A percentile compares a stretch with the other conserved stretches of the same genome.
Evolutionary conservation across 2,113 vertebrate genomes (phyloP).

Genomic region (Otolemur garnettii): DNA sequence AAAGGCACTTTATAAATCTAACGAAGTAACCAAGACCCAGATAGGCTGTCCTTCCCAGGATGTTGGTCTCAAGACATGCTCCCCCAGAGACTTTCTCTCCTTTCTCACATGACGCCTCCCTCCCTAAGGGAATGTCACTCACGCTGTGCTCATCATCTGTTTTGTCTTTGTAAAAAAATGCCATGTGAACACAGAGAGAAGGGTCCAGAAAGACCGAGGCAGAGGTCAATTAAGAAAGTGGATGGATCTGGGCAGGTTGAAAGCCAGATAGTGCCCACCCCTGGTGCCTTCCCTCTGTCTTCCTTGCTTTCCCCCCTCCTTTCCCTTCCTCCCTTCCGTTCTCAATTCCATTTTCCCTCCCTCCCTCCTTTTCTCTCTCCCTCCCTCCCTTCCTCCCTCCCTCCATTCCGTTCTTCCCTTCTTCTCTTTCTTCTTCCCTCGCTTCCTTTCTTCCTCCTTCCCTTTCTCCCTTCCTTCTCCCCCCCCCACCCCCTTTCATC

Average conservation of each 20-base stretch:
- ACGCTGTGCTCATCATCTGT: not conserved
- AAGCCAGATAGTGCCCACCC: not conserved
- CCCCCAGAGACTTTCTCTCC: not conserved
- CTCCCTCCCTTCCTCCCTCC: rapidly evolving
- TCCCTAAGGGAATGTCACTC: slow-evolving; percentile 27
- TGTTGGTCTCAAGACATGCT: not conserved
- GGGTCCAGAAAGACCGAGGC: not conserved
- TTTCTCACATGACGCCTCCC: not conserved
- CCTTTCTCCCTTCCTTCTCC: rapidly evolving
- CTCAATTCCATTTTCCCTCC: too few relatives aligned
- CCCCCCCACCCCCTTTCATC: not conserved
- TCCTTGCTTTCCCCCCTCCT: too few relatives aligned
- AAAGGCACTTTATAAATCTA: slow-evolving; percentile 60
- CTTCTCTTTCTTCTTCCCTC: too few relatives aligned
- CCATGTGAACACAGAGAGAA: not conserved
- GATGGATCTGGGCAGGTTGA: not conserved
- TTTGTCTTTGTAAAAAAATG: not conserved
- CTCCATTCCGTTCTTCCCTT: too few relatives aligned
- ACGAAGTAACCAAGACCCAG: slow-evolving; percentile 37
- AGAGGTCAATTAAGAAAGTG: not conserved
- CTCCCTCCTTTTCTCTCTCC: too few relatives aligned
- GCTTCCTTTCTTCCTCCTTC: not conserved
- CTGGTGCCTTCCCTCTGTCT: too few relatives aligned
- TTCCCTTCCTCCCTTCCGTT: not conserved
- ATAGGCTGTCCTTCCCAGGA: slow-evolving; percentile 21